Base-by-base conservation (phyloP, 2,113 vertebrate species). In the Ceratotherium simum region DNA sequence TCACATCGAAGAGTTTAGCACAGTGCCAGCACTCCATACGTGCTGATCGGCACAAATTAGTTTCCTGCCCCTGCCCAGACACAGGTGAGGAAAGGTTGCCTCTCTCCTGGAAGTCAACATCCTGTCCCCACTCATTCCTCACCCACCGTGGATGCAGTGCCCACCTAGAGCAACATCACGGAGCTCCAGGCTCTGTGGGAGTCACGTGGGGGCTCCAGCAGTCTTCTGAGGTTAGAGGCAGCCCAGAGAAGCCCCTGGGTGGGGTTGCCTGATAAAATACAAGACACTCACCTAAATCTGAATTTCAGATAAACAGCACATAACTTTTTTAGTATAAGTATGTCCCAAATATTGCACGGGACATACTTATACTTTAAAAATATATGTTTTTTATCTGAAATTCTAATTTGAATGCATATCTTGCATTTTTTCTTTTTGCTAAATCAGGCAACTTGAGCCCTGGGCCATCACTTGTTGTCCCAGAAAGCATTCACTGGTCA, bases 401-500 rank as follows among this genome's bases (percentile, higher is more conserved):
- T 93, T 91, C 39, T 54, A 79, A 86, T 72, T 86, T 91, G 62
- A 56, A 11, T n/a, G 39, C 16, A 6, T 10, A 69, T 73, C 33
- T 31, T 88, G 16, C 69, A 88, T 72, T 96, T 96, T 92, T 70
- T n/a, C n/a, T 60, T 81, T 96, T 94, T 94, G 73, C 79, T 94
- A 86, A 85, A 78, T 88, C 67, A 42, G 58, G 56, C 46, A 76
- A 64, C n/a, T 65, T 9, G 36, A 58, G 25, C 25, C n/a, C 5
- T 51, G 4, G 36, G 39, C 48, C 67, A 79, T 64, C 79, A 46
- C 51, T 69, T 62, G 13, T 13, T 8, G 3, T 51, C 25, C 39
- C 58, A 75, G 72, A 69, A 42, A 75, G 27, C 42, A 54, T 46
- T 88, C 14, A 46, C 17, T 12, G 58, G 42, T 69, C 72, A 46